Evolutionary conservation across 2,888 invertebrate genomes (phyloP).

Genomic region (Archips crataeganus): DNA sequence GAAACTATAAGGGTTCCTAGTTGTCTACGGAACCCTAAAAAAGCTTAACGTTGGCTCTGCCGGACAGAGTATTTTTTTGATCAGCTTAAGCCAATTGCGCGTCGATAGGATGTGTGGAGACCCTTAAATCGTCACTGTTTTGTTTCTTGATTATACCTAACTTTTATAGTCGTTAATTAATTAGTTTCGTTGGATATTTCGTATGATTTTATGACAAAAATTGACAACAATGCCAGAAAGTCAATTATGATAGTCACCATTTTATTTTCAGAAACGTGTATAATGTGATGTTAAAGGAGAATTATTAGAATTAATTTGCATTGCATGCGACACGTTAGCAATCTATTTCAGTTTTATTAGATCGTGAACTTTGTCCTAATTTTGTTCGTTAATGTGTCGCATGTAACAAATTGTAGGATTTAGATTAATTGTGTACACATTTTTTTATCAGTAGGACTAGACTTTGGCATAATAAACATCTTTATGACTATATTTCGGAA

Average conservation of each 20-base stretch:
- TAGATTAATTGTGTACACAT: constrained; percentile 8
- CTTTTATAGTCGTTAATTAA: too few relatives aligned
- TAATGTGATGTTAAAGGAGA: constrained; percentile 20
- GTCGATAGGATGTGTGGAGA: too few relatives aligned
- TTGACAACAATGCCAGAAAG: constrained; percentile 5
- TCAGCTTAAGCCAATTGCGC: too few relatives aligned
- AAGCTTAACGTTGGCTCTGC: too few relatives aligned
- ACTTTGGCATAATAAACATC: neutral
- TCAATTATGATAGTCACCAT: constrained; percentile 23
- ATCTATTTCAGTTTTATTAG: neutral
- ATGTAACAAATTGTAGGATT: constrained; percentile 8
- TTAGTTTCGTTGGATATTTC: neutral
- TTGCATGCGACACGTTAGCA: constrained; percentile 2
- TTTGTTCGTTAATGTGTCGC: neutral
- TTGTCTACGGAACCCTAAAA: too few relatives aligned
- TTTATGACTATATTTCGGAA: neutral
- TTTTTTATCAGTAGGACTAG: neutral
- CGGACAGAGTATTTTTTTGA: too few relatives aligned
- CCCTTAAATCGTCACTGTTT: too few relatives aligned
- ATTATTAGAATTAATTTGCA: constrained; percentile 16
- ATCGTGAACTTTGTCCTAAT: neutral
- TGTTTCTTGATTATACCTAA: too few relatives aligned
- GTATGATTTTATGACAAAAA: neutral
- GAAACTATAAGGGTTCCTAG: too few relatives aligned
- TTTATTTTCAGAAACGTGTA: constrained; percentile 12